phyloP scores from a whole-genome alignment of 2,797 vertebrate species.

The Coregonus ussuriensis region DNA sequence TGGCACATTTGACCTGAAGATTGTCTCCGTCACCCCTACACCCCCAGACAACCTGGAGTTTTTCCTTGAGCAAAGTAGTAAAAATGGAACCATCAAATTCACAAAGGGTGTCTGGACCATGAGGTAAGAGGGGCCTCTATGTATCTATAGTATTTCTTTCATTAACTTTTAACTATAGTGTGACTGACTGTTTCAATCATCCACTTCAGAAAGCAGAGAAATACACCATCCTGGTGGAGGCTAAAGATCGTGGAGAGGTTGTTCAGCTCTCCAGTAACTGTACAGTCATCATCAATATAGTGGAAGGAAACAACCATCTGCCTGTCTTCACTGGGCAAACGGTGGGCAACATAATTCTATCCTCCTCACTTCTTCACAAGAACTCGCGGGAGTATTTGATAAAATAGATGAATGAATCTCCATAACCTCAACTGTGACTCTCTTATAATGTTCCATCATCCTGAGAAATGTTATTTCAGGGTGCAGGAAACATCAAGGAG shows the following conservation, averaged over 20 bases:
- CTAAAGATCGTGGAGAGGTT: conserved; percentile 63
- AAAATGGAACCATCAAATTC: conserved; percentile 58
- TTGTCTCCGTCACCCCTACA: conserved; percentile 58
- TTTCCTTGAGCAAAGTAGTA: not conserved
- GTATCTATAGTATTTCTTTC: not conserved
- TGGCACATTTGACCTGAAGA: conserved; percentile 52
- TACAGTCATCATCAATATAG: conserved; percentile 54
- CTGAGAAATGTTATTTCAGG: conserved; percentile 41
- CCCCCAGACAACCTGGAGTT: conserved; percentile 60
- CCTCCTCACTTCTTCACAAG: not conserved
- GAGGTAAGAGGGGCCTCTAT: conserved; percentile 55
- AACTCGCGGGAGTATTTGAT: not conserved
- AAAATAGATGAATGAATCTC: not conserved
- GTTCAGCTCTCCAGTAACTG: conserved; percentile 58
- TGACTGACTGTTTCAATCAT: not conserved
- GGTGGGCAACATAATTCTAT: conserved; percentile 44
- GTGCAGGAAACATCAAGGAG: conserved; percentile 62
- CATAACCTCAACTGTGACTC: not conserved
- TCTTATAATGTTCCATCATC: not conserved
- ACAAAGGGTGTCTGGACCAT: conserved; percentile 72
- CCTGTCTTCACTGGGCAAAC: conserved; percentile 57
- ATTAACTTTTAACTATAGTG: not conserved
- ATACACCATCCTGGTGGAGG: conserved; percentile 72
- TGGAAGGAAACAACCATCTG: conserved; percentile 69
- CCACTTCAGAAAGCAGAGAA: conserved; percentile 58